phyloP scores from a whole-genome alignment of 2,888 invertebrate genomes.

The Pristionchus mayeri region DNA sequence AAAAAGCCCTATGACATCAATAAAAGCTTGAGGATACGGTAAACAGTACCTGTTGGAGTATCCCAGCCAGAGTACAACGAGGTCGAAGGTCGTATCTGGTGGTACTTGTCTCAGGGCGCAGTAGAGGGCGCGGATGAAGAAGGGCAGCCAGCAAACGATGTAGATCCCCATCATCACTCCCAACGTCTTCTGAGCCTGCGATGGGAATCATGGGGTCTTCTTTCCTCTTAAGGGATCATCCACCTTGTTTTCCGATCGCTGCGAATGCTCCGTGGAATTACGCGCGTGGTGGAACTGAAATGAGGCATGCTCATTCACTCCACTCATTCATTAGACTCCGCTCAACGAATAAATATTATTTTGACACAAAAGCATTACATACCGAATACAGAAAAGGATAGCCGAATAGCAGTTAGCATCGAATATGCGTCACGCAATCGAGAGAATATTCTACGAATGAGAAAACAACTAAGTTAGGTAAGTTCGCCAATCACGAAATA shows the following conservation, averaged over 20 bases:
- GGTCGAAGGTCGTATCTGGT: slow-evolving; percentile 70
- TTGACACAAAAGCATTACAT: slow-evolving; percentile 2
- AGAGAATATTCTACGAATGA: neutral
- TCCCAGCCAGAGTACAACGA: slow-evolving; percentile 86
- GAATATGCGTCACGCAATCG: neutral
- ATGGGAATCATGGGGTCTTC: too few relatives aligned
- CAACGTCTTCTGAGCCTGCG: slow-evolving; percentile 48
- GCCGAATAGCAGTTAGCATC: neutral
- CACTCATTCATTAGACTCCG: neutral
- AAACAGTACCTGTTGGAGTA: slow-evolving; percentile 85
- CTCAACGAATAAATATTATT: slow-evolving; percentile 9
- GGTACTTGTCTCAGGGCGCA: slow-evolving; percentile 63
- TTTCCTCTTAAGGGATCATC: neutral
- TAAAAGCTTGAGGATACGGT: too few relatives aligned
- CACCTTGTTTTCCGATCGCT: slow-evolving; percentile 44
- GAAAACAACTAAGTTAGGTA: slow-evolving; percentile 11
- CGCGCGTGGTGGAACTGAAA: slow-evolving; percentile 47
- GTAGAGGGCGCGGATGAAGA: slow-evolving; percentile 94
- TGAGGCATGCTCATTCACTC: neutral
- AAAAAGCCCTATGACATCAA: too few relatives aligned
- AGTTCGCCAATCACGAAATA: neutral
- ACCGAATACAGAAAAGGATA: neutral
- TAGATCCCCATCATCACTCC: slow-evolving; percentile 99
- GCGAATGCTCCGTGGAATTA: slow-evolving; percentile 23
- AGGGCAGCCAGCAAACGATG: slow-evolving; percentile 97